A percentile compares a stretch with the other conserved stretches of the same genome.
Evolutionary conservation across 2,888 invertebrate genomes (phyloP).

Genomic region (Amiota mariae): DNA sequence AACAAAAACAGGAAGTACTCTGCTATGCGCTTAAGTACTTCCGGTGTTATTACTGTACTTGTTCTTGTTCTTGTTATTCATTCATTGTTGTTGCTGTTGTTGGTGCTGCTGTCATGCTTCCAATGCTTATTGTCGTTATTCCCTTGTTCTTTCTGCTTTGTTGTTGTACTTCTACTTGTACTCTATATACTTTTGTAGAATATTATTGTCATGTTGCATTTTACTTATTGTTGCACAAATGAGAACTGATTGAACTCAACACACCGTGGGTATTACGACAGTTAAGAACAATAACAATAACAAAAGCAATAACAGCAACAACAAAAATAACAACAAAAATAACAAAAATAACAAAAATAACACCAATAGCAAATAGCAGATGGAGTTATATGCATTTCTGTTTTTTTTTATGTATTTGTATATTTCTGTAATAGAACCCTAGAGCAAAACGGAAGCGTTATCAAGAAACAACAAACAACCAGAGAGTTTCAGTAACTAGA

Average conservation of each 20-base stretch:
- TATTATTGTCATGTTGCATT: constrained; percentile 42
- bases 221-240: constrained; percentile 29
- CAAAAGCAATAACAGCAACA: constrained; percentile 30
- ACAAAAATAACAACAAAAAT: constrained; percentile 6
- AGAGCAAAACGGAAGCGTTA: no score
- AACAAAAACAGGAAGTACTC: constrained; percentile 70
- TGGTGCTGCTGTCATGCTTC: constrained; percentile 41
- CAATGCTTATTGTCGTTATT: constrained; percentile 2
- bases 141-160: constrained; percentile 16
- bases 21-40: constrained; percentile 68
- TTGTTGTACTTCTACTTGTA: constrained; percentile 1
- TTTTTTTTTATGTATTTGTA: no score
- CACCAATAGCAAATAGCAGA: background rate
- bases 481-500: no score
- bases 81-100: no score
- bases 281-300: constrained; percentile 2
- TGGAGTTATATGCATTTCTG: background rate
- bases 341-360: constrained; percentile 11
- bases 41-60: constrained; percentile 46
- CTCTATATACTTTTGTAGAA: constrained; percentile 37
- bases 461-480: no score
- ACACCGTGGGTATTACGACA: constrained; percentile 21
- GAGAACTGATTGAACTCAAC: constrained; percentile 33
- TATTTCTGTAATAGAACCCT: no score
- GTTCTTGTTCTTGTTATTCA: constrained; percentile 24